phyloP scores from a whole-genome alignment of 2,113 vertebrate species.

The Nerophis ophidion region DNA sequence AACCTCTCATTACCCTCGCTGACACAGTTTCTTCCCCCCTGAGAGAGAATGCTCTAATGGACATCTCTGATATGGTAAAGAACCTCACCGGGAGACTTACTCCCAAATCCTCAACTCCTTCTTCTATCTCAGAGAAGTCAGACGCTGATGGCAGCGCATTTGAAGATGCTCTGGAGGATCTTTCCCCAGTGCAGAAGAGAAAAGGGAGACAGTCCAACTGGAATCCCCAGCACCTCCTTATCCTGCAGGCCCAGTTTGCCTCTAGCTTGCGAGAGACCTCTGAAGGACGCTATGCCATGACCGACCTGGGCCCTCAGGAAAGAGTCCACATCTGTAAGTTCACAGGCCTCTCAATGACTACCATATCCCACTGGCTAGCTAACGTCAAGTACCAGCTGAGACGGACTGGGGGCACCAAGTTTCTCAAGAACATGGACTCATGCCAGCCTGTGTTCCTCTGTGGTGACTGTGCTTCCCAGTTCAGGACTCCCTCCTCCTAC shows the following conservation, averaged over 20 bases:
- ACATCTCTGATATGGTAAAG: conserved; percentile 99
- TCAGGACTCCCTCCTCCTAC: conserved; percentile 97
- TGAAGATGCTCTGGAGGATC: conserved; percentile 92
- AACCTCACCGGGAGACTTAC: conserved; percentile 96
- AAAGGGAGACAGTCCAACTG: conserved; percentile 98
- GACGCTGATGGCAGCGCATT: conserved; percentile 93
- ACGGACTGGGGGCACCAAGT: conserved; percentile 98
- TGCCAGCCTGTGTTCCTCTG: conserved; percentile 99
- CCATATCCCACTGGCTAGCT: conserved; percentile 99
- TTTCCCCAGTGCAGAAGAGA: conserved; percentile 92
- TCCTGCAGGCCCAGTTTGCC: conserved; percentile 96
- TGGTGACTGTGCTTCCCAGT: conserved; percentile 99
- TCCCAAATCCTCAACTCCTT: conserved; percentile 95
- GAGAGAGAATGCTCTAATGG: conserved; percentile 92
- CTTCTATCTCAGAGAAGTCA: conserved; percentile 93
- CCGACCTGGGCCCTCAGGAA: conserved; percentile 97
- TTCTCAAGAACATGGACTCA: conserved; percentile 99
- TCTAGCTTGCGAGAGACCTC: conserved; percentile 92
- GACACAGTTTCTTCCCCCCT: conserved; percentile 81
- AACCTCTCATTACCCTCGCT: conserved; percentile 75
- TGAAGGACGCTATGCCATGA: conserved; percentile 95
- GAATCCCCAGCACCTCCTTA: conserved; percentile 98
- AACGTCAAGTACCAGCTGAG: conserved; percentile 99
- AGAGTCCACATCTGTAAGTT: conserved; percentile 99
- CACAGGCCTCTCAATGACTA: conserved; percentile 99